Conservation (phyloP, 1,140 invertebrate species). For the Ylistrum balloti region DNA sequence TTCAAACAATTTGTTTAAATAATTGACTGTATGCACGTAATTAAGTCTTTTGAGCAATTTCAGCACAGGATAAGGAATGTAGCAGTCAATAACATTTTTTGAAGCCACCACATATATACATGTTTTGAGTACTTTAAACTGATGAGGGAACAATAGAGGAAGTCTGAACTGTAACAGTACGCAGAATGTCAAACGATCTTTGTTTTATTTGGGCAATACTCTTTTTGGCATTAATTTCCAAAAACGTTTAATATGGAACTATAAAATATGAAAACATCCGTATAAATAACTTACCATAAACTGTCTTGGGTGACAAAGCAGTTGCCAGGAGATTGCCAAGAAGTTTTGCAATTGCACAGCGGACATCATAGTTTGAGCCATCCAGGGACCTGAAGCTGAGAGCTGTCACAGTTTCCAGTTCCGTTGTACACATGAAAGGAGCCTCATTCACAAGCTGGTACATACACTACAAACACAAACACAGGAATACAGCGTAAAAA, state of each 20-base stretch:
- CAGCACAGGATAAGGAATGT: not conserved
- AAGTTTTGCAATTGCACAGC: slow-evolving; percentile 95
- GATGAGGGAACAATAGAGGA: not conserved
- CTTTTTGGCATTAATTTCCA: too few relatives aligned
- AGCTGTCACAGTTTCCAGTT: slow-evolving; percentile 94
- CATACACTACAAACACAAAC: slow-evolving; percentile 87
- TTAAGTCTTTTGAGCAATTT: not conserved
- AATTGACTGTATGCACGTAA: slow-evolving; percentile 13
- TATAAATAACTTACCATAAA: slow-evolving; percentile 56
- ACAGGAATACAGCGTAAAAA: too few relatives aligned
- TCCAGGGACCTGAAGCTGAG: slow-evolving; percentile 96
- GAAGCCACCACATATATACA: not conserved
- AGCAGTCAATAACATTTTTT: not conserved
- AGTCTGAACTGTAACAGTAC: not conserved
- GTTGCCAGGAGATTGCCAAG: slow-evolving; percentile 93
- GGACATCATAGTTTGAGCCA: slow-evolving; percentile 96
- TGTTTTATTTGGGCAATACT: too few relatives aligned
- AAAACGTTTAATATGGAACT: too few relatives aligned
- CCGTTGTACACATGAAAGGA: slow-evolving; percentile 93
- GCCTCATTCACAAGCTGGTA: slow-evolving; percentile 94
- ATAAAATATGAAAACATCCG: too few relatives aligned
- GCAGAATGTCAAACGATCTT: too few relatives aligned
- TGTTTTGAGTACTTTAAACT: not conserved
- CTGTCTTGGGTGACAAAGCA: slow-evolving; percentile 85
- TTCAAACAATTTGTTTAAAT: not conserved